Evolutionary conservation across 1,140 invertebrate species (phyloP).

Genomic region (Achatina immaculata): DNA sequence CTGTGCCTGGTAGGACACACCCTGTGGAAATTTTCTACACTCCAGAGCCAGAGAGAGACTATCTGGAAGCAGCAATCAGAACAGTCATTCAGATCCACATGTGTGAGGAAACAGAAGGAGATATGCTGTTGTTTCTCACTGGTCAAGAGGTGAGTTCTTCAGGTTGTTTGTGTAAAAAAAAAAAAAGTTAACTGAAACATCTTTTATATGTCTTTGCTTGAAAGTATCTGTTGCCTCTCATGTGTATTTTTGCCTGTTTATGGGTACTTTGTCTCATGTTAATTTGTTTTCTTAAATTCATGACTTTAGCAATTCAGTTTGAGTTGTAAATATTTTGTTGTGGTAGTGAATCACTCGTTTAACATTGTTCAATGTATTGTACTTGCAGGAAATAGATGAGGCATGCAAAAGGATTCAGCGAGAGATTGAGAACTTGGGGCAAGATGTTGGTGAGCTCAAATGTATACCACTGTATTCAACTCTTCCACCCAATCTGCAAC

Average conservation of each 20-base stretch:
- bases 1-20: slow-evolving; percentile 95
- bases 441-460: slow-evolving; percentile 96
- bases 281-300: not conserved
- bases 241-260: not conserved
- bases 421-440: slow-evolving; percentile 96
- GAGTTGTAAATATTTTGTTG: too few relatives aligned
- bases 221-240: not conserved
- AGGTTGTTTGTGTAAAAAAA: slow-evolving; percentile 10
- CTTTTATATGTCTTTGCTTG: not conserved
- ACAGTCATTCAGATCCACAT: slow-evolving; percentile 99
- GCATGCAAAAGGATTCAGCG: slow-evolving; percentile 98
- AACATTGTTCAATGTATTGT: too few relatives aligned
- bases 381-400: slow-evolving; percentile 96
- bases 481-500: slow-evolving; percentile 96
- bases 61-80: slow-evolving; percentile 97
- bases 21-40: slow-evolving; percentile 99
- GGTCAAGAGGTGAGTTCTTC: slow-evolving; percentile 78
- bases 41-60: slow-evolving; percentile 97
- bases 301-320: too few relatives aligned
- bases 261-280: not conserved
- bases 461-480: slow-evolving; percentile 99
- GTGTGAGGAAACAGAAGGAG: slow-evolving; percentile 95
- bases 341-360: too few relatives aligned
- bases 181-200: not conserved
- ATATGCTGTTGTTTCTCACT: slow-evolving; percentile 96